These are phyloP conservation scores for Drosophila micromelanica DNA, from an alignment of 1,140 invertebrate species.

Conservation along the genomic window DNA sequence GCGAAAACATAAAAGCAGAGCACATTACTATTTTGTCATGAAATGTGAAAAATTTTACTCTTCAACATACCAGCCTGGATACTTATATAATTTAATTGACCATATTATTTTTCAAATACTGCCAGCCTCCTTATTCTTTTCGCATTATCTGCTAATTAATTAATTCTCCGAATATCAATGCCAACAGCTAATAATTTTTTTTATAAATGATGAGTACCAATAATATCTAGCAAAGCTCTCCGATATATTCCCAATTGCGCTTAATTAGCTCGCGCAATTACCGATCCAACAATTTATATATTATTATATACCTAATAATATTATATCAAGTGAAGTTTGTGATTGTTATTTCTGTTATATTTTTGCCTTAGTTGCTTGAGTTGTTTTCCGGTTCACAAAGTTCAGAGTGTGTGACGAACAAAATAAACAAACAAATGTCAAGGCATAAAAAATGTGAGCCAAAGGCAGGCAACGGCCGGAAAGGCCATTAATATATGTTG, in stretches of 20 bases:
- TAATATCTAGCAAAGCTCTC: neutral
- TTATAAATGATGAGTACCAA: no score
- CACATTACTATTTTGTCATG: no score
- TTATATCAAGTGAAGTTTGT: constrained; percentile 18
- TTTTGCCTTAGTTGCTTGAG: constrained; percentile 41
- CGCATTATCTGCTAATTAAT: no score
- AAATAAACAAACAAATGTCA: constrained; percentile 53
- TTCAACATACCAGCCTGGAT: no score
- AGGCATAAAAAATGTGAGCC: constrained; percentile 57
- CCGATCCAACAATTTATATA: neutral
- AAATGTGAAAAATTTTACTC: no score
- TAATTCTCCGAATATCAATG: no score
- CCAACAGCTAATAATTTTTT: no score
- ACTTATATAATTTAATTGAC: no score
- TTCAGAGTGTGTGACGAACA: neutral
- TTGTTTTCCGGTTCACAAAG: constrained; percentile 65
- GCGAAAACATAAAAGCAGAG: no score
- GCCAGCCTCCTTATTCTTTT: no score
- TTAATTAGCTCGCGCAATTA: constrained; percentile 6
- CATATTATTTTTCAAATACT: no score
- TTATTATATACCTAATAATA: neutral
- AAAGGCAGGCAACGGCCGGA: constrained; percentile 20
- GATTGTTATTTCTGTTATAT: constrained; percentile 37
- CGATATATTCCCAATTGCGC: neutral
- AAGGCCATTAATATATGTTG: constrained; percentile 48